phyloP scores from a whole-genome alignment of 2,797 vertebrate species.

The Momotus momota region DNA sequence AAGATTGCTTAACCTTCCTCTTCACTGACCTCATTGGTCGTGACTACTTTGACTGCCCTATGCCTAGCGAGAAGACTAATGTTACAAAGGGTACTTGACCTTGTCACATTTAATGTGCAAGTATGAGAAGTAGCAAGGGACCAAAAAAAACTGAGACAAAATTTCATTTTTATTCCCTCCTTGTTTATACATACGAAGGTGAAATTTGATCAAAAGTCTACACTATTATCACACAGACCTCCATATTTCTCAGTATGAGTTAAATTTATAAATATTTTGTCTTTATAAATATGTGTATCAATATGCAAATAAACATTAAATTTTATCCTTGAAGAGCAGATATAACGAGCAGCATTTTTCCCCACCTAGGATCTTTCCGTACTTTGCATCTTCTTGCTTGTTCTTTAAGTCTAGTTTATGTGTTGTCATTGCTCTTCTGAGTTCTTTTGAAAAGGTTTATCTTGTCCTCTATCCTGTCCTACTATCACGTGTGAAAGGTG shows the following conservation, averaged over 20 bases:
- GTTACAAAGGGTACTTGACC: background rate
- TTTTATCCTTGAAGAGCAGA: background rate
- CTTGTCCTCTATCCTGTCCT: background rate
- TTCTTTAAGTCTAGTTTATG: background rate
- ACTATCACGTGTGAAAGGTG: fast-evolving
- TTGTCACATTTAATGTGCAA: background rate
- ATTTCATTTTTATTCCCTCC: background rate
- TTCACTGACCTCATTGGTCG: background rate
- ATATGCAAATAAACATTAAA: background rate
- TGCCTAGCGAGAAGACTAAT: background rate
- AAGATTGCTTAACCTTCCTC: background rate
- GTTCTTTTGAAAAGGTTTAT: background rate
- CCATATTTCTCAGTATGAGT: background rate
- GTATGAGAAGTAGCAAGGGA: background rate
- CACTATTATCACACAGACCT: background rate
- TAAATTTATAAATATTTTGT: background rate
- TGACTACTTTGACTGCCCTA: background rate
- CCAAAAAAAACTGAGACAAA: background rate
- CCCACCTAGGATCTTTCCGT: background rate
- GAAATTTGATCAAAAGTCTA: background rate
- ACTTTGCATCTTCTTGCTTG: background rate
- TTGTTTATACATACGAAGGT: background rate
- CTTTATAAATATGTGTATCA: background rate
- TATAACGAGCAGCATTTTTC: background rate
- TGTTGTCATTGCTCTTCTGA: background rate